A percentile compares a stretch with the other conserved stretches of the same genome.
phyloP scores from a whole-genome alignment of 2,888 invertebrate species.

The Agriotes lineatus region DNA sequence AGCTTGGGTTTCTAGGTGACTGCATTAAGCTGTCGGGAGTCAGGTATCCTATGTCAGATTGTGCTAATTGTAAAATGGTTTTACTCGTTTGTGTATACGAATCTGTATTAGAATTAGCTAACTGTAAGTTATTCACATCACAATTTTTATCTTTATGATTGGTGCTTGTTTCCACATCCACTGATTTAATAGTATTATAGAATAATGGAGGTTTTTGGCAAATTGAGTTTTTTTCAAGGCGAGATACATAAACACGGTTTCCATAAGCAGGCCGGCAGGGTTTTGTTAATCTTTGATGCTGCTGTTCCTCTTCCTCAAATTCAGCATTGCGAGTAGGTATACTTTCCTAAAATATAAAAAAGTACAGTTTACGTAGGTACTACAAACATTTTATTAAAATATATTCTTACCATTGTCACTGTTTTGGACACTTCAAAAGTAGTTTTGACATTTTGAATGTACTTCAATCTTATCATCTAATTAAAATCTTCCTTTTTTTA shows the following conservation, averaged over 20 bases:
- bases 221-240: not conserved
- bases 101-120: constrained; percentile 23
- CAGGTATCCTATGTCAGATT: constrained; percentile 54
- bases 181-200: not conserved
- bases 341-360: not conserved
- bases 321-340: not conserved
- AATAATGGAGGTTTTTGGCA: not conserved
- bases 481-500: too few relatives aligned
- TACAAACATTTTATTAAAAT: too few relatives aligned
- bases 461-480: too few relatives aligned
- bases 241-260: constrained; percentile 5
- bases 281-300: not conserved
- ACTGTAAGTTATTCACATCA: not conserved
- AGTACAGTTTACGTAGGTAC: too few relatives aligned
- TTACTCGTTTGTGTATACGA: constrained; percentile 71
- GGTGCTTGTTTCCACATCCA: not conserved
- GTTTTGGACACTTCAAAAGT: too few relatives aligned
- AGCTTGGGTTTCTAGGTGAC: constrained; percentile 48
- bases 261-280: not conserved
- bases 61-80: constrained; percentile 69
- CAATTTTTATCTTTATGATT: not conserved
- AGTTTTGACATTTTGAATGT: too few relatives aligned
- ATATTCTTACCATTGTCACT: too few relatives aligned
- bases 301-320: not conserved
- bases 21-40: constrained; percentile 59